phyloP scores from a whole-genome alignment of 2,113 vertebrate genomes.

The Capreolus pygargus region DNA sequence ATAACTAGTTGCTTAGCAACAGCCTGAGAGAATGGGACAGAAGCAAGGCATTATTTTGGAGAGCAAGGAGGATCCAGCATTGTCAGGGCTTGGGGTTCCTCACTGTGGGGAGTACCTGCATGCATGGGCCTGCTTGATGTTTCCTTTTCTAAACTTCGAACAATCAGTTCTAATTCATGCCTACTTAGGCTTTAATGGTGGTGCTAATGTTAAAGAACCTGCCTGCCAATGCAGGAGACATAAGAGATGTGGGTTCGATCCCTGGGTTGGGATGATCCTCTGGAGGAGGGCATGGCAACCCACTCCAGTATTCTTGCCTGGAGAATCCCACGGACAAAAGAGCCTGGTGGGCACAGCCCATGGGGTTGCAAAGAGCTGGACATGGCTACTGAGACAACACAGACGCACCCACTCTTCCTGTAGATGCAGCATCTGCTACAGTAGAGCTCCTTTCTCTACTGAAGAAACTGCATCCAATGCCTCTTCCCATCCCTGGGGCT shows the following conservation, averaged over 20 bases:
- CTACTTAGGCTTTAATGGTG: background rate
- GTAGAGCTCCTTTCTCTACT: background rate
- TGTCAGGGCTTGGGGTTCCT: background rate
- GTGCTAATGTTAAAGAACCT: background rate
- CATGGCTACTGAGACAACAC: background rate
- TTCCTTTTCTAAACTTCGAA: background rate
- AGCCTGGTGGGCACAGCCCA: background rate
- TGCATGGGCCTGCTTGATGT: too few relatives aligned
- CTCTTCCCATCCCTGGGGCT: background rate
- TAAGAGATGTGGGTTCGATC: background rate
- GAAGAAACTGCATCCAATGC: background rate
- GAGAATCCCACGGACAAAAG: background rate
- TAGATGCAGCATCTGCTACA: background rate
- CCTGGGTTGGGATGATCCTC: background rate
- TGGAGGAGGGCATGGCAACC: background rate
- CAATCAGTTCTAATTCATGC: background rate
- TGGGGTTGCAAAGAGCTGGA: background rate
- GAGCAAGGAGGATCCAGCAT: background rate
- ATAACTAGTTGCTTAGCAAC: background rate
- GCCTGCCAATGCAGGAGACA: background rate
- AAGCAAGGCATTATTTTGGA: background rate
- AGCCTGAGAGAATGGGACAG: background rate
- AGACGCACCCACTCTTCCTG: background rate
- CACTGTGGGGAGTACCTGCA: fast-evolving
- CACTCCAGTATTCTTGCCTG: background rate